Conservation (phyloP, 2,888 invertebrate species). For the Zelleria hepariella region DNA sequence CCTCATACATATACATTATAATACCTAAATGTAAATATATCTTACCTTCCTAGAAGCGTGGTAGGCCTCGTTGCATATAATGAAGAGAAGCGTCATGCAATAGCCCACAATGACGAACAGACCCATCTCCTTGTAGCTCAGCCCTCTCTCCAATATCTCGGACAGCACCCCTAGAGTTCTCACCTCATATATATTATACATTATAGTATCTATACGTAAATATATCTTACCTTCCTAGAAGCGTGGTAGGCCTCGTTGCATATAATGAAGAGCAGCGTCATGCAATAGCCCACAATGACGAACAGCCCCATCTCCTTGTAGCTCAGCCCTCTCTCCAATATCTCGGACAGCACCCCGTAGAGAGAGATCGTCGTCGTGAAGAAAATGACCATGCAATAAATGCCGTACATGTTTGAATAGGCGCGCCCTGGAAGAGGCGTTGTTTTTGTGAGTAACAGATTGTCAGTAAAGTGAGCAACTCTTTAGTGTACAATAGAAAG, state of each 20-base stretch:
- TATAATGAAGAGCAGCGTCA: conserved; percentile 78
- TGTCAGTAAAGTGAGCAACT: no score
- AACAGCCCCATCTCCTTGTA: conserved; percentile 80
- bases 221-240: conserved; percentile 68
- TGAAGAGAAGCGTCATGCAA: conserved; percentile 76
- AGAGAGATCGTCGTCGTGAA: conserved; percentile 81
- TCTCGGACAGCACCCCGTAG: conserved; percentile 80
- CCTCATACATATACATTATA: no score
- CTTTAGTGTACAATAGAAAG: no score
- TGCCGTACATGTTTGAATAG: conserved; percentile 83
- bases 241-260: conserved; percentile 82
- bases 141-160: conserved; percentile 79
- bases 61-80: neutral
- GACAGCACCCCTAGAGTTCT: conserved; percentile 80
- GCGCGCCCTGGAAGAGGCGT: conserved; percentile 73
- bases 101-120: conserved; percentile 79
- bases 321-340: conserved; percentile 78
- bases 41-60: neutral
- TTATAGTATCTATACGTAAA: no score
- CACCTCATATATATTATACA: no score
- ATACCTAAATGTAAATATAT: neutral
- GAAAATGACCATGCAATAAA: conserved; percentile 80
- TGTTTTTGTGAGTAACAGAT: no score
- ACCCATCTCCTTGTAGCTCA: conserved; percentile 80
- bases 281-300: conserved; percentile 79